These are phyloP conservation scores for Vanessa atalanta DNA, from an alignment of 1,140 invertebrate genomes.

Conservation along the genomic window DNA sequence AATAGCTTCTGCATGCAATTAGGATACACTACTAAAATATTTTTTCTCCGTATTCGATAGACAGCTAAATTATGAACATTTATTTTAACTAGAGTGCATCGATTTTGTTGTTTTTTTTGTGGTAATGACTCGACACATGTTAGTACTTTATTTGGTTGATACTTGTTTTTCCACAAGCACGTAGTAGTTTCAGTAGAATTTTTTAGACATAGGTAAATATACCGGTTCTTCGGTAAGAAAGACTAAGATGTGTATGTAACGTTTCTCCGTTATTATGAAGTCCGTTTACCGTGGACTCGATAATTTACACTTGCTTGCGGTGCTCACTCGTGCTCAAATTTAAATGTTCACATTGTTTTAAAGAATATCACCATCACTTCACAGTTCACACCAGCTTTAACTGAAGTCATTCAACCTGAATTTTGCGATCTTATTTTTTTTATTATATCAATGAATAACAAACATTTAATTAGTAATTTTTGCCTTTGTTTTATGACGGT, in stretches of 20 bases:
- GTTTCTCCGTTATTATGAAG: constrained; percentile 39
- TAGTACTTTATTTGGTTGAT: constrained; percentile 49
- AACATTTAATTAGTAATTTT: not conserved
- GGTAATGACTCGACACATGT: constrained; percentile 42
- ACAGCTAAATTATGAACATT: constrained; percentile 17
- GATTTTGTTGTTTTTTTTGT: constrained; percentile 12
- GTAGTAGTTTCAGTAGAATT: constrained; percentile 54
- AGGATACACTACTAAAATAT: constrained; percentile 2
- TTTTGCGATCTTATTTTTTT: constrained; percentile 31
- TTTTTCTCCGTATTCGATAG: constrained; percentile 13
- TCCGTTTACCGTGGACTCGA: constrained; percentile 39
- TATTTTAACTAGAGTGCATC: constrained; percentile 9
- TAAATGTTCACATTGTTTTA: constrained; percentile 53
- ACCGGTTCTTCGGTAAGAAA: constrained; percentile 39
- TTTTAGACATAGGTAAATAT: constrained; percentile 51
- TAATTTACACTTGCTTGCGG: constrained; percentile 61
- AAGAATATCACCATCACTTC: constrained; percentile 40
- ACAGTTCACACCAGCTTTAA: constrained; percentile 38
- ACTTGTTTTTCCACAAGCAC: constrained; percentile 49
- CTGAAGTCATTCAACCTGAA: constrained; percentile 49
- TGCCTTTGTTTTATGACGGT: not conserved
- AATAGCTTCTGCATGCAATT: constrained; percentile 27
- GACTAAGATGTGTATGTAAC: constrained; percentile 38
- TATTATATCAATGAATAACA: not conserved
- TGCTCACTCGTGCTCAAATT: constrained; percentile 49